Percentiles rank a stretch among this genome's conserved stretches.
Conservation (phyloP, 2,797 vertebrate genomes). For the Coccyzus lansbergi region DNA sequence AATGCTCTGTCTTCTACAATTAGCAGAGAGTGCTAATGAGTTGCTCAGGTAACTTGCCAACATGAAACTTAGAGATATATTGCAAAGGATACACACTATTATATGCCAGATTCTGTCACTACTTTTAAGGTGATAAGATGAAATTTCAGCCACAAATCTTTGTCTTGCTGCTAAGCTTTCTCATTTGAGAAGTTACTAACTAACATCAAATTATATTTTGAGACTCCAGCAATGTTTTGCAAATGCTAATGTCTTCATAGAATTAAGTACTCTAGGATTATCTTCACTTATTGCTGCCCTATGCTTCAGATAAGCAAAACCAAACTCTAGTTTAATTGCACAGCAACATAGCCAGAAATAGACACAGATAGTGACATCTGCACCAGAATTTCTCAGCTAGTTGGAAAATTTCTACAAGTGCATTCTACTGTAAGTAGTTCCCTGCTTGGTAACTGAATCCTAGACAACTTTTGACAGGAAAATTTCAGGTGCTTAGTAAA, state of each 20-base stretch:
- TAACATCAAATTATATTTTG: not conserved
- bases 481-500: not conserved
- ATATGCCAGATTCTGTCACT: not conserved
- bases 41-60: constrained; percentile 27
- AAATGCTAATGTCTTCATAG: not conserved
- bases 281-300: not conserved
- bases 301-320: not conserved
- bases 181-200: not conserved
- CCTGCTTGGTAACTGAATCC: not conserved
- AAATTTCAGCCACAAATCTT: not conserved
- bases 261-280: not conserved
- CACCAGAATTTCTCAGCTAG: constrained; percentile 17
- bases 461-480: not conserved
- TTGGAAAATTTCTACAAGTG: not conserved
- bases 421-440: not conserved
- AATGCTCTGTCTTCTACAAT: constrained; percentile 3
- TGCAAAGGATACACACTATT: not conserved
- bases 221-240: not conserved
- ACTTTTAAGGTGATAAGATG: not conserved
- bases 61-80: constrained; percentile 11
- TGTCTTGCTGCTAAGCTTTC: not conserved
- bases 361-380: not conserved
- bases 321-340: constrained; percentile 19
- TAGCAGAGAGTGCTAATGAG: not conserved
- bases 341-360: constrained; percentile 32